A percentile compares a stretch with the other conserved stretches of the same genome.
phyloP scores from a whole-genome alignment of 2,797 vertebrate genomes.

The Zalophus californianus region DNA sequence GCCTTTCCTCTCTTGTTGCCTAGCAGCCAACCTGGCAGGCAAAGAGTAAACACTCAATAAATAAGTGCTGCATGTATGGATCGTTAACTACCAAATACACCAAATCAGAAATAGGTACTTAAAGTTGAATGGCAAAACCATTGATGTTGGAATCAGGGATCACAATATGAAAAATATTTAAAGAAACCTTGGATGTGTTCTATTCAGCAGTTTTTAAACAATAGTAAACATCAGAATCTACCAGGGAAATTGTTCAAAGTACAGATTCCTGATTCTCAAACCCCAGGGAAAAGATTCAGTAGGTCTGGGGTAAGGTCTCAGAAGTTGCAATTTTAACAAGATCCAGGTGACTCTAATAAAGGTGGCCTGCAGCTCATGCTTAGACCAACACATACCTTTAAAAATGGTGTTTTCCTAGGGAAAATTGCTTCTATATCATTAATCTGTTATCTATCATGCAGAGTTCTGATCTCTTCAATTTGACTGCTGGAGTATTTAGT shows the following conservation, averaged over 20 bases:
- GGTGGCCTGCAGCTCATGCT: not conserved
- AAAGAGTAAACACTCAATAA: not conserved
- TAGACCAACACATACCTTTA: not conserved
- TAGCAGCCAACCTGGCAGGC: not conserved
- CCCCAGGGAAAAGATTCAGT: not conserved
- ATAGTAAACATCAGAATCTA: not conserved
- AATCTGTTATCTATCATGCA: not conserved
- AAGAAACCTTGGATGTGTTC: not conserved
- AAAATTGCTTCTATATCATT: not conserved
- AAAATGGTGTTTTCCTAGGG: not conserved
- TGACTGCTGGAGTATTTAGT: not conserved
- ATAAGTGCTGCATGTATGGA: not conserved
- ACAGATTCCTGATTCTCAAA: not conserved
- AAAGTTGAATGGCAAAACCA: constrained; percentile 10
- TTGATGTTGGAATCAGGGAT: not conserved
- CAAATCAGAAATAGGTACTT: not conserved
- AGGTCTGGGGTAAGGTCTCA: not conserved
- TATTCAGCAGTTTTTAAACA: not conserved
- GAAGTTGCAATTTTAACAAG: not conserved
- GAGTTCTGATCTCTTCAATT: constrained; percentile 2
- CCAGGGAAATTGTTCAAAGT: not conserved
- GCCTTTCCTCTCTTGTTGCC: not conserved
- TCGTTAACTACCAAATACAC: not conserved
- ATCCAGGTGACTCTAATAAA: not conserved
- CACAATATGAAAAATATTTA: not conserved